These are phyloP conservation scores for Nyctibius grandis DNA, from an alignment of 2,797 vertebrate genomes.

Conservation along the genomic window DNA sequence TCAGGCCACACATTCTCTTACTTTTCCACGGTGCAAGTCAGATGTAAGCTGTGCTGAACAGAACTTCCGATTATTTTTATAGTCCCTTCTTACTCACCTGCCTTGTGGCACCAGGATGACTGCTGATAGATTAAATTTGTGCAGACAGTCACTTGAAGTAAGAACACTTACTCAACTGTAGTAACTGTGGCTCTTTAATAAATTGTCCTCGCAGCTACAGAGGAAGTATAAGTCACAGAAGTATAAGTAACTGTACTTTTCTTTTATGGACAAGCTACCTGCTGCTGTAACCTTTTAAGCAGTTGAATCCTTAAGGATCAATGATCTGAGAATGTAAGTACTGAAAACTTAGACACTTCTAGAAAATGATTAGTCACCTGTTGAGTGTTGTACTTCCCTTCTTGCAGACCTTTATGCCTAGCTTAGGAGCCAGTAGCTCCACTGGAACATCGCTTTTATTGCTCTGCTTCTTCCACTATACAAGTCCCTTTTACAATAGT, in stretches of 20 bases:
- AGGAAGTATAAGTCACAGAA: not conserved
- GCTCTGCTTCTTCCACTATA: rapidly evolving
- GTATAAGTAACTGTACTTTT: not conserved
- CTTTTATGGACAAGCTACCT: not conserved
- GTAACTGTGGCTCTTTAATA: not conserved
- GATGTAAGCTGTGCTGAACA: not conserved
- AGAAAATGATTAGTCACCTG: not conserved
- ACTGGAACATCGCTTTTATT: not conserved
- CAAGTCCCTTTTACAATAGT: not conserved
- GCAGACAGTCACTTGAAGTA: not conserved
- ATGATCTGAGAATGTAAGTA: not conserved
- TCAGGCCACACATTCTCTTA: not conserved
- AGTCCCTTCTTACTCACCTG: not conserved
- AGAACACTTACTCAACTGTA: not conserved
- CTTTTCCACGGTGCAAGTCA: not conserved
- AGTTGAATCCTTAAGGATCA: not conserved
- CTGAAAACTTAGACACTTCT: not conserved
- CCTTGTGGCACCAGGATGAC: not conserved
- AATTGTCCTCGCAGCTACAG: not conserved
- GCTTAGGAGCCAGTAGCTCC: not conserved
- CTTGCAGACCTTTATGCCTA: not conserved
- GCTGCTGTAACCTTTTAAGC: not conserved
- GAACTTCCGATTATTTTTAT: not conserved
- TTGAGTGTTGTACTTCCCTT: not conserved
- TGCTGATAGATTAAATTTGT: not conserved